Evolutionary conservation across 2,113 vertebrate species (phyloP).

Genomic region (Capra hircus): DNA sequence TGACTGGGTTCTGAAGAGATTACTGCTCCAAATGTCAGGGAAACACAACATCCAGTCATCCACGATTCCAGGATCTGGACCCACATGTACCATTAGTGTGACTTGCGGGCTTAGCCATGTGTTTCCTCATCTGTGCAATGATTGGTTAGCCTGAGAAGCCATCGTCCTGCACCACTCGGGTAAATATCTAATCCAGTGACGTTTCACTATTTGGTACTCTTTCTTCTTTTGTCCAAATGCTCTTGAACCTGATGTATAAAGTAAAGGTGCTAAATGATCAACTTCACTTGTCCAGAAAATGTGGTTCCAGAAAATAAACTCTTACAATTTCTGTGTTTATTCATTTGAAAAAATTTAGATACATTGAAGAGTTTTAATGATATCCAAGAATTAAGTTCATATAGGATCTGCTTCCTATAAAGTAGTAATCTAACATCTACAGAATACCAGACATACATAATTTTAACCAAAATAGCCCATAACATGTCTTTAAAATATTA

Average conservation of each 20-base stretch:
- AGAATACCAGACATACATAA: neutral
- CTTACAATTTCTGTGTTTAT: neutral
- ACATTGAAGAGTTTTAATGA: neutral
- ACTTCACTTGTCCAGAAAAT: neutral
- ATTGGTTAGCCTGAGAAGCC: neutral
- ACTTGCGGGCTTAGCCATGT: neutral
- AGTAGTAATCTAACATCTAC: neutral
- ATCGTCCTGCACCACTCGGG: neutral
- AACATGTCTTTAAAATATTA: neutral
- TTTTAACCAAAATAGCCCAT: neutral
- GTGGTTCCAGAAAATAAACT: neutral
- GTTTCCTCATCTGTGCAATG: neutral
- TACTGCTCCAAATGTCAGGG: neutral
- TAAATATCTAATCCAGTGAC: neutral
- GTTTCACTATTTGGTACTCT: neutral
- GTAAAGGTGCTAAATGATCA: neutral
- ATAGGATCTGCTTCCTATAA: neutral
- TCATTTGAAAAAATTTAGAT: neutral
- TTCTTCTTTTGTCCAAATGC: neutral
- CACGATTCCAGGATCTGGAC: neutral
- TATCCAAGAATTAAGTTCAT: neutral
- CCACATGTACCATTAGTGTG: neutral
- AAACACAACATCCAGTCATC: neutral
- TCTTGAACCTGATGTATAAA: neutral
- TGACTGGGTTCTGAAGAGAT: neutral